A percentile compares a stretch with the other conserved stretches of the same genome.
These are phyloP conservation scores for Drosophila micromelanica DNA, from an alignment of 1,140 invertebrate genomes.

Conservation along the genomic window DNA sequence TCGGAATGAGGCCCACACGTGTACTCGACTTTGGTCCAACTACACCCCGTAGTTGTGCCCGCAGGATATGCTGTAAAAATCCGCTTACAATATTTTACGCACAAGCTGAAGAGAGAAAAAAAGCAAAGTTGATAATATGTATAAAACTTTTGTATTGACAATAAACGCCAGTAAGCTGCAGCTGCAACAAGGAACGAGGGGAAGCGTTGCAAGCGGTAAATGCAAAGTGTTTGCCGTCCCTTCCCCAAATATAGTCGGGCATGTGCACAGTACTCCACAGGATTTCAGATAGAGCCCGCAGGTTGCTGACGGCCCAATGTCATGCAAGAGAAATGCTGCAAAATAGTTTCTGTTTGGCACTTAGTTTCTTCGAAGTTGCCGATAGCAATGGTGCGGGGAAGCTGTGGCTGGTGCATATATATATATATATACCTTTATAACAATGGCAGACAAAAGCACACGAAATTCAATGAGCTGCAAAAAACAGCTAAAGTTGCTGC, in stretches of 20 bases:
- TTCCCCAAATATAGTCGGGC: slow-evolving; percentile 32
- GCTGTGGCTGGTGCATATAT: slow-evolving; percentile 28
- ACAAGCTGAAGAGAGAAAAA: slow-evolving; percentile 37
- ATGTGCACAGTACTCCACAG: slow-evolving; percentile 36
- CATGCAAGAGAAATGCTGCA: slow-evolving; percentile 10
- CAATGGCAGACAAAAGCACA: slow-evolving; percentile 74
- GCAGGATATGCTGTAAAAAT: slow-evolving; percentile 59
- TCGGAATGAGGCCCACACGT: slow-evolving; percentile 7
- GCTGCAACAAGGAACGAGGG: background rate
- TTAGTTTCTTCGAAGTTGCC: slow-evolving; percentile 51
- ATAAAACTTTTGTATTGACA: slow-evolving; percentile 78
- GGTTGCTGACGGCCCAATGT: slow-evolving; percentile 19
- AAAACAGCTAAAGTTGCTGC: slow-evolving; percentile 74
- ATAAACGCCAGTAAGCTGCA: slow-evolving; percentile 63
- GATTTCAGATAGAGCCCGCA: slow-evolving; percentile 67
- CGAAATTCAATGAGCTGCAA: slow-evolving; percentile 79
- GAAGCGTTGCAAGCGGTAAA: background rate
- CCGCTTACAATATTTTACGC: slow-evolving; percentile 71
- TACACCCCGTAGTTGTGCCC: slow-evolving; percentile 8
- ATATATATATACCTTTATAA: slow-evolving; percentile 70
- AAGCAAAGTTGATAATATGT: slow-evolving; percentile 63
- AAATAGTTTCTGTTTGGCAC: slow-evolving; percentile 68
- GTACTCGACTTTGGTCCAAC: slow-evolving; percentile 46
- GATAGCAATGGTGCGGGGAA: background rate
- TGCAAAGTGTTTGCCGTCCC: slow-evolving; percentile 28